These are phyloP conservation scores for Geodia barretti DNA, from an alignment of 37 sponge, comb jelly and placozoan genomes.

Conservation along the genomic window DNA sequence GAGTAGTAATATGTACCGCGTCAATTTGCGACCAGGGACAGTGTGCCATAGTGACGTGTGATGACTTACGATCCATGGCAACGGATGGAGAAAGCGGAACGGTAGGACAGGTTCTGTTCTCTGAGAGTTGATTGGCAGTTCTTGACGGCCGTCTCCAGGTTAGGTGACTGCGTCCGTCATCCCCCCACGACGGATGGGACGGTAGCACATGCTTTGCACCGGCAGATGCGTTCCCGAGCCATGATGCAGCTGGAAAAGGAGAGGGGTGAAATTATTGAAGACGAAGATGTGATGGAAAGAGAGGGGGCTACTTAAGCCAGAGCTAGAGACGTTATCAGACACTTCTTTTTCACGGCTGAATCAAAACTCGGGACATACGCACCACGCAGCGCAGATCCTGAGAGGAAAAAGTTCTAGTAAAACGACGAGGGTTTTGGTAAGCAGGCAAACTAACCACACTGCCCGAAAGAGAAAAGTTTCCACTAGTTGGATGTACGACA, in stretches of 20 bases:
- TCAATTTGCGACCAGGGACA: too few relatives aligned
- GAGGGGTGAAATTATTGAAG: neutral
- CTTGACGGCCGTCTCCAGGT: constrained; percentile 83
- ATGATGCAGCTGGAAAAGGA: constrained; percentile 56
- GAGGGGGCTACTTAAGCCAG: constrained; percentile 43
- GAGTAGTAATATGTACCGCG: neutral
- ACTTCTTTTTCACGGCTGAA: constrained; percentile 34
- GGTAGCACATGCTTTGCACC: constrained; percentile 85
- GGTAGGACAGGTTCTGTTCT: constrained; percentile 63
- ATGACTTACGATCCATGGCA: constrained; percentile 91
- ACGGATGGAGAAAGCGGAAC: constrained; percentile 94
- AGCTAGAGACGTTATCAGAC: constrained; percentile 15
- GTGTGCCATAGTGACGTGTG: too few relatives aligned
- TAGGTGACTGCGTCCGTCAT: constrained; percentile 55
- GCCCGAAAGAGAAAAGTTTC: neutral
- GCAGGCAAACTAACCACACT: neutral
- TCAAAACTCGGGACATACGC: constrained; percentile 53
- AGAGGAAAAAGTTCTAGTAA: neutral
- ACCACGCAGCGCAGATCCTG: constrained; percentile 49
- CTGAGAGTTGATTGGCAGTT: constrained; percentile 77
- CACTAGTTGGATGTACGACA: constrained; percentile 90
- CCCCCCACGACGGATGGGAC: constrained; percentile 86
- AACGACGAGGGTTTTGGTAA: too few relatives aligned
- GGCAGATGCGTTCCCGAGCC: constrained; percentile 60
- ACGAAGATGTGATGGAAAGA: neutral